A percentile compares a stretch with the other conserved stretches of the same genome.
phyloP scores from a whole-genome alignment of 2,113 vertebrate genomes.

The Pedionomus torquatus region DNA sequence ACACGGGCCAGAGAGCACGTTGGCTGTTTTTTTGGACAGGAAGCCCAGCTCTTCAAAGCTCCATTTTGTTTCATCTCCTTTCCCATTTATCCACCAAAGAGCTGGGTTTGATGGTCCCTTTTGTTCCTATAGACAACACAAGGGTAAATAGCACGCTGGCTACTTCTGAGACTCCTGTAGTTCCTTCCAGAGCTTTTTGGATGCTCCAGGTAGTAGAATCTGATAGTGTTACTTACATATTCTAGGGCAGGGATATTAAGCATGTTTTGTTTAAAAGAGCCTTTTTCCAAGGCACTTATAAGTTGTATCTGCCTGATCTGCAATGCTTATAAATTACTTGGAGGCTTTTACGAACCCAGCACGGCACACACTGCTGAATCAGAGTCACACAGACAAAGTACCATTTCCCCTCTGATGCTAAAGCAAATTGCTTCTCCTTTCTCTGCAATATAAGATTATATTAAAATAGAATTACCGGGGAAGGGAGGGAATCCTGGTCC shows the following conservation, averaged over 20 bases:
- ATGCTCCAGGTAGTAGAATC: neutral
- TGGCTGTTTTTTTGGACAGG: conserved; percentile 76
- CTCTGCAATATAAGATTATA: neutral
- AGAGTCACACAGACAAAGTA: neutral
- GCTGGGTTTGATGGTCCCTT: conserved; percentile 67
- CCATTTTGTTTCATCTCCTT: conserved; percentile 76
- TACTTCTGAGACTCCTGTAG: neutral
- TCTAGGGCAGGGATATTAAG: neutral
- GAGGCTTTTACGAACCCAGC: neutral
- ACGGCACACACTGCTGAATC: neutral
- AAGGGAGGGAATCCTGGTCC: neutral
- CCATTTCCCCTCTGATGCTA: neutral
- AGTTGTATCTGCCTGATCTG: neutral
- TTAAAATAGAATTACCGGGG: neutral
- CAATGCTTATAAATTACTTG: neutral
- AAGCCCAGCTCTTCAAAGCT: conserved; percentile 77
- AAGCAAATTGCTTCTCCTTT: neutral
- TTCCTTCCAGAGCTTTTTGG: neutral
- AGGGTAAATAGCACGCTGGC: neutral
- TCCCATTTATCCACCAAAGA: conserved; percentile 81
- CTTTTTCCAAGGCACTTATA: neutral
- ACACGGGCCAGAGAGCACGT: conserved; percentile 71
- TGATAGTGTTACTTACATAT: neutral
- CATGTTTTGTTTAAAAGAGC: neutral
- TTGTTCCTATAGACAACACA: neutral